phyloP scores from a whole-genome alignment of 2,797 vertebrate genomes.

The Lepus townsendii region DNA sequence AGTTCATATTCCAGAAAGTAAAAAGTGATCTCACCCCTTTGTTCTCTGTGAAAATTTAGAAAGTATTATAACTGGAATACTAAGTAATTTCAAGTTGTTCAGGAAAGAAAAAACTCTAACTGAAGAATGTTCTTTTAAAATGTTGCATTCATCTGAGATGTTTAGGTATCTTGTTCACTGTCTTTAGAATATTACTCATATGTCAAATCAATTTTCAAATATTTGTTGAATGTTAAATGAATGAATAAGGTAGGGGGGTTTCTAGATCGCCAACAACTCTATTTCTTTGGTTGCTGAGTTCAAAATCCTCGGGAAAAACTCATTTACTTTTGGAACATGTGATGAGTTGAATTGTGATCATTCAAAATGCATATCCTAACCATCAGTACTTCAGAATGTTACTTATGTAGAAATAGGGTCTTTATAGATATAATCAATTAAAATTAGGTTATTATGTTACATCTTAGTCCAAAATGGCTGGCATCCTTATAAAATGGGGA shows the following conservation, averaged over 20 bases:
- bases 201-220: neutral
- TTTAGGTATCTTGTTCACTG: neutral
- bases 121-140: neutral
- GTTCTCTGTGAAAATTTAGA: neutral
- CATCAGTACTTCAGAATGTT: neutral
- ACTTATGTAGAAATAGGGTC: too few relatives aligned
- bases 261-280: neutral
- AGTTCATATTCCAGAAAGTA: neutral
- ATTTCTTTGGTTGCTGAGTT: neutral
- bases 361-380: neutral
- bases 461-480: too few relatives aligned
- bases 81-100: neutral
- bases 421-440: too few relatives aligned
- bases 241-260: neutral
- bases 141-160: neutral
- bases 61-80: neutral
- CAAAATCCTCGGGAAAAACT: neutral
- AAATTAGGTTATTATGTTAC: too few relatives aligned
- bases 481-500: too few relatives aligned
- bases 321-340: neutral
- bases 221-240: neutral
- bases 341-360: neutral
- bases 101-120: neutral
- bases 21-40: neutral
- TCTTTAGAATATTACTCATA: neutral